Base-by-base conservation (phyloP, 2,888 invertebrate species). In the Eulithis testata region DNA sequence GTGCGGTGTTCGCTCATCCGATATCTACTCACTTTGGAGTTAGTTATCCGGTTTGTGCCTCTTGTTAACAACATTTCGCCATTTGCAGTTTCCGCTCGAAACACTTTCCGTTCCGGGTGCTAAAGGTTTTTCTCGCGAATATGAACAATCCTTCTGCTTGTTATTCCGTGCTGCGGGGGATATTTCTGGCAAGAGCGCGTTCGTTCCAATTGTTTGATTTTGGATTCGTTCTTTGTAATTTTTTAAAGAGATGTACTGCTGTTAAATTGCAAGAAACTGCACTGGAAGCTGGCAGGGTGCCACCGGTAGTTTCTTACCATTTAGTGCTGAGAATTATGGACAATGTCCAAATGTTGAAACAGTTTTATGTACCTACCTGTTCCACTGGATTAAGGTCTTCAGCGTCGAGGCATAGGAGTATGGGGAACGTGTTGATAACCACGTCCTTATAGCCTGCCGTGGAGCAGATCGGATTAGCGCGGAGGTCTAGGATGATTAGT, bases 381-480 rank as follows among this genome's bases (percentile, higher is more conserved):
- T 79, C 78, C 21, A 87, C 72, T 5, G 91, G 89, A 67, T 90
- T 82, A 4, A 93, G 69, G 31, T 86, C 81, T 44, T 69, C 72
- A 8, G 81, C 86, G 63, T 93, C 91, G 27, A 93, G 77, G 56
- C 70, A 80, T 11, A 91, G 75, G 0, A 93, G 76, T 1, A 76
- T 59, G 0, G 87, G 87, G 60, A 91, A 91, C 1, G 88, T 90
- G 71, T 83, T 87, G 66, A 89, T 74, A 36, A 89, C 79, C 5
- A 91, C 91, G 2, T 86, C 85, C 50, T 82, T 85, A 70, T 93
- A 93, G 2, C 85, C 84, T 0, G 85, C 78, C n/a, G 74, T 69
- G 3, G 80, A 68, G 72, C 91, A 89, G 36, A 92, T 76, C 11
- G 90, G 89, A 72, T 93, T 93, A 9, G 86, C 89, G 3, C 91